Evolutionary conservation across 2,113 vertebrate species (phyloP), one percentile per base, ranked within the genome.

Genomic region (Pholis gunnellus): DNA sequence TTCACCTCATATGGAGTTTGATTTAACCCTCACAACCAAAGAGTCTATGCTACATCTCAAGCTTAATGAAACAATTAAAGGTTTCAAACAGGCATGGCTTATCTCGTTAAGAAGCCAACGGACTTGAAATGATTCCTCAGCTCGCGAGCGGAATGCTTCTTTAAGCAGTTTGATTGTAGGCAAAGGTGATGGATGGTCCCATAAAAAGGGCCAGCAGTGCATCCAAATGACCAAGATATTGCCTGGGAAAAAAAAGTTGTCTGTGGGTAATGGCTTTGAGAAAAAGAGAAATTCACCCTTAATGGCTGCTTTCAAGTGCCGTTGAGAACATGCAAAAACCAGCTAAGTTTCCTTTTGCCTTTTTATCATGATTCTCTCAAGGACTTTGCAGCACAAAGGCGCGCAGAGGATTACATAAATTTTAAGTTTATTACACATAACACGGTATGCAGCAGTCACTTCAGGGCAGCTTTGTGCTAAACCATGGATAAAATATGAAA

Each of bases 401-500:
- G 72, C 1, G 1, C 17, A 10, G 74, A 61, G 59, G 70, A 83
- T 88, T 83, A 70, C 74, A 71, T 79, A 13, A 38, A 71, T 81
- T 84, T 74, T 27, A 75, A 46, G 67, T 89, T 70, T 64, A 79
- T 82, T 87, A 52, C 46, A 83, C 63, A 72, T 54, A 74, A 85
- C 38, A 80, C 25, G 78, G 69, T 86, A 59, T 40, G 54, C 52
- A 48, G 66, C 70, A 70, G 71, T 42, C 48, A 78, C 71, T 89
- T 75, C 52, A 15, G 79, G 72, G 61, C 66, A 70, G 79, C 64
- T 81, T 70, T 81, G 80, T 72, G 75, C 64, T 87, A 87, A 84
- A 88, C 84, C 81, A 82, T 66, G 72, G 69, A 75, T 83, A 71
- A 85, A 86, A 90, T 87, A 67, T 82, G 75, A 67, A 88, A 78